A percentile compares a stretch with the other conserved stretches of the same genome.
These are phyloP conservation scores for Tinea trinotella DNA, from an alignment of 2,888 invertebrate species.

Conservation along the genomic window DNA sequence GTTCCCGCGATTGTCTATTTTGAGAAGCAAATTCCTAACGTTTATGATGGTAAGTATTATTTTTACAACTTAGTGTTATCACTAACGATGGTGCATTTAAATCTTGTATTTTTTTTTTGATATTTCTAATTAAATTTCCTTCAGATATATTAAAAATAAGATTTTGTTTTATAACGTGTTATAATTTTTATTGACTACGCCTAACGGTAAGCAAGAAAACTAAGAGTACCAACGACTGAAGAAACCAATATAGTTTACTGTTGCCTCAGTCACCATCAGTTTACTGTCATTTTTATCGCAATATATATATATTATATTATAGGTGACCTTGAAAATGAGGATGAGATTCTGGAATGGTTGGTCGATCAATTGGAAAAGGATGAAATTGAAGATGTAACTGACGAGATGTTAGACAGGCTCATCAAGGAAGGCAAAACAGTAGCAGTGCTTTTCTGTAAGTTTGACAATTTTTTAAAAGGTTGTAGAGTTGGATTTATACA, in stretches of 20 bases:
- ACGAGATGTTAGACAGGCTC: slow-evolving; percentile 92
- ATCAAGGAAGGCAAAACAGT: slow-evolving; percentile 91
- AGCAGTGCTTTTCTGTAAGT: slow-evolving; percentile 92
- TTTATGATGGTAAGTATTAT: slow-evolving; percentile 83
- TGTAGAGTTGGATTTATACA: too few species aligned
- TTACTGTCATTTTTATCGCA: too few species aligned
- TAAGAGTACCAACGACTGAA: too few species aligned
- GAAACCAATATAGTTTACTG: too few species aligned
- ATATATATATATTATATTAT: slow-evolving; percentile 24
- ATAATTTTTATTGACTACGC: too few species aligned
- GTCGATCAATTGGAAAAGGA: slow-evolving; percentile 90
- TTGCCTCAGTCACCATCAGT: too few species aligned
- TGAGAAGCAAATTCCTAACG: slow-evolving; percentile 92
- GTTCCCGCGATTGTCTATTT: slow-evolving; percentile 92
- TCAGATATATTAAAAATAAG: too few species aligned
- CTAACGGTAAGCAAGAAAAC: too few species aligned
- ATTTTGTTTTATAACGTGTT: too few species aligned
- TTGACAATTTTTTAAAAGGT: background rate
- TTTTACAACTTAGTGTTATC: background rate
- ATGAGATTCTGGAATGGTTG: slow-evolving; percentile 90
- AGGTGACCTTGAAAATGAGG: slow-evolving; percentile 90
- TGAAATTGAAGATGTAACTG: slow-evolving; percentile 95
- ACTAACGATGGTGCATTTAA: background rate
- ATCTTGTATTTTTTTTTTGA: slow-evolving; percentile 12
- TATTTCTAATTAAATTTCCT: slow-evolving; percentile 17